Evolutionary conservation across 2,888 invertebrate species (phyloP).

Genomic region (Copidosoma aretas): DNA sequence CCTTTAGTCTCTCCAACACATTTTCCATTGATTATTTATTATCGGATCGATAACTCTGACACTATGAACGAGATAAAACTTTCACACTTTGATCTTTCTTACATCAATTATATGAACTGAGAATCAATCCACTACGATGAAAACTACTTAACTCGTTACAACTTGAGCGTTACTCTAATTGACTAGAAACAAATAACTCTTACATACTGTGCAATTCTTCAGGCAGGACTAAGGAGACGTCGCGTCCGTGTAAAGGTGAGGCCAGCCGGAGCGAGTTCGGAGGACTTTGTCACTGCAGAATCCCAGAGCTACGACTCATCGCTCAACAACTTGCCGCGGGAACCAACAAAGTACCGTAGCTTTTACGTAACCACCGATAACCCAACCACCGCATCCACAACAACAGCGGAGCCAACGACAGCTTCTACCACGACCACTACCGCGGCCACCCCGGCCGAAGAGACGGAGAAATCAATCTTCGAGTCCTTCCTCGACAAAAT

Average conservation of each 20-base stretch:
- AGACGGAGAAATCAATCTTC: conserved; percentile 44
- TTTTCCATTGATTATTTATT: too few species aligned
- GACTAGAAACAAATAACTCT: conserved; percentile 20
- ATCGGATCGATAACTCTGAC: too few species aligned
- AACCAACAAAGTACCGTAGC: conserved; percentile 38
- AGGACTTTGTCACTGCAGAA: conserved; percentile 80
- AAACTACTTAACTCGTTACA: too few species aligned
- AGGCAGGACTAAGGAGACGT: conserved; percentile 64
- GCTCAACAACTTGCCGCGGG: conserved; percentile 51
- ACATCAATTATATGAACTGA: too few species aligned
- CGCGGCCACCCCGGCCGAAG: conserved; percentile 15
- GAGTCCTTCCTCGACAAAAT: conserved; percentile 51
- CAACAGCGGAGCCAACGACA: neutral
- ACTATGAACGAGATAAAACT: too few species aligned
- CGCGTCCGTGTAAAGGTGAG: conserved; percentile 80
- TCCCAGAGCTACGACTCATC: conserved; percentile 73
- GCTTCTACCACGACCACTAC: neutral
- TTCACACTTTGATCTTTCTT: too few species aligned
- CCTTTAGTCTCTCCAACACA: too few species aligned
- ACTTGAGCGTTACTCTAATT: neutral
- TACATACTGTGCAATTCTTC: neutral
- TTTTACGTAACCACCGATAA: conserved; percentile 30
- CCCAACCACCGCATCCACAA: conserved; percentile 16
- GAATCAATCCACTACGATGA: too few species aligned
- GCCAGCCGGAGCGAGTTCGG: conserved; percentile 64